Evolutionary conservation across 2,888 invertebrate genomes (phyloP), one percentile per base, ranked within the genome.

Genomic region (Tryphoninae sp.): DNA sequence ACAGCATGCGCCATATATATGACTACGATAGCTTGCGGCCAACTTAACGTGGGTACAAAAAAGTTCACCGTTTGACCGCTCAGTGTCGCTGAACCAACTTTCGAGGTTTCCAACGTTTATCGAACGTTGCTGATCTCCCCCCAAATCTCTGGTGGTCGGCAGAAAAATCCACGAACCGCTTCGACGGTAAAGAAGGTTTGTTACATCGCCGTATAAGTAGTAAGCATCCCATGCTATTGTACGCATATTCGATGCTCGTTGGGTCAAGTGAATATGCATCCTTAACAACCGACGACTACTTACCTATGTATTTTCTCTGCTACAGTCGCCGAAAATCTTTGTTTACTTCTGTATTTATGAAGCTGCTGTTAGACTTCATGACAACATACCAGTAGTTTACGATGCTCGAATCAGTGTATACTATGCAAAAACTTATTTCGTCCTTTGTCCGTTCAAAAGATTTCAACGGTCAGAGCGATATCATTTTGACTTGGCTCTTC

Each of bases 401-500:
- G 22, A 71, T 71, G 59, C 26, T 22, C 19, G 11, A 3, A 42
- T 22, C 23, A 64, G 62, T n/a, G 19, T 33, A 68, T 58, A 19
- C 45, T 64, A 26, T 58, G 74, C 26, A n/a, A 51, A 49, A 67
- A 26, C 42, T 33, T 2, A 61, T 61, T 61, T 22, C 16, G 61
- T 73, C 53, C 61, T 67, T 61, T 62, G 51, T 22, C 11, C 42
- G 53, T 26, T 67, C 40, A 23, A 58, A 59, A 11, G 8, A 23
- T 19, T 59, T 11, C 2, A 19, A 64, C 69, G 16, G 40, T 64
- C 33, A 51, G 13, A 19, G 13, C 26, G 6, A 71, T 33, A 61
- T 72, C 62, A 64, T 69, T 77, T 71, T 77, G 42, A 23, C 45
- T 64, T 42, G 64, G 42, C 55, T 42, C 16, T 62, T 40, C 11